Conservation (phyloP, 2,797 vertebrate species). For the Parauchenoglanis punctatus region DNA sequence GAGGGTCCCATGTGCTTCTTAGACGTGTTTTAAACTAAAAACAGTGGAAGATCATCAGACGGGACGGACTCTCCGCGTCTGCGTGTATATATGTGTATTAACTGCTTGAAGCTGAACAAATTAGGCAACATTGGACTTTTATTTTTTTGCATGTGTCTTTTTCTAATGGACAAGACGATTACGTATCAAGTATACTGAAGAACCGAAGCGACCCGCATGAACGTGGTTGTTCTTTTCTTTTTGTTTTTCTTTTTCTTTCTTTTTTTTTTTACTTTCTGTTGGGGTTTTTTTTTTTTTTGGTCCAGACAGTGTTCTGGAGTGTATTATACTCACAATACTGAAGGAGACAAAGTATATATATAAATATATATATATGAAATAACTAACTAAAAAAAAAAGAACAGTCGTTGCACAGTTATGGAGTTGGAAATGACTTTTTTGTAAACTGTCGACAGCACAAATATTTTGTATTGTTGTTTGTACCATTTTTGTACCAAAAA, state of each 20-base stretch:
- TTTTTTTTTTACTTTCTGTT: conserved; percentile 35
- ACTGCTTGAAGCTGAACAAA: conserved; percentile 77
- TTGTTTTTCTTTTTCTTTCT: not conserved
- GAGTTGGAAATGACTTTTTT: conserved; percentile 81
- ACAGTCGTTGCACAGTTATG: conserved; percentile 77
- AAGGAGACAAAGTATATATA: conserved; percentile 51
- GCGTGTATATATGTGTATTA: conserved; percentile 79
- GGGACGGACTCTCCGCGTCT: conserved; percentile 56
- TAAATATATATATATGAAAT: conserved; percentile 39
- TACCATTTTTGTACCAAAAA: conserved; percentile 95
- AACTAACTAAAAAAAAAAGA: conserved; percentile 53
- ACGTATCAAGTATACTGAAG: conserved; percentile 73
- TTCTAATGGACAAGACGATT: conserved; percentile 78
- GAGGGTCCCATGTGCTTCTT: conserved; percentile 1
- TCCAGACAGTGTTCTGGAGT: conserved; percentile 76
- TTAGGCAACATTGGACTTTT: conserved; percentile 74
- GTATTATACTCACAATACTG: conserved; percentile 73
- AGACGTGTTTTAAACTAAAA: conserved; percentile 14
- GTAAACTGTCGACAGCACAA: conserved; percentile 98
- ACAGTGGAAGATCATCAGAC: conserved; percentile 12
- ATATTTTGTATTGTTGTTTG: conserved; percentile 99
- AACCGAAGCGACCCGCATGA: conserved; percentile 85
- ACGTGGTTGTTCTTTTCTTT: conserved; percentile 72
- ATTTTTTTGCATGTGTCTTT: conserved; percentile 87
- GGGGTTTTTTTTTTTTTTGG: not conserved